A percentile compares a stretch with the other conserved stretches of the same genome.
Evolutionary conservation across 23 tunicate species (phyloP).

Genomic region (Trididemnum clinides): DNA sequence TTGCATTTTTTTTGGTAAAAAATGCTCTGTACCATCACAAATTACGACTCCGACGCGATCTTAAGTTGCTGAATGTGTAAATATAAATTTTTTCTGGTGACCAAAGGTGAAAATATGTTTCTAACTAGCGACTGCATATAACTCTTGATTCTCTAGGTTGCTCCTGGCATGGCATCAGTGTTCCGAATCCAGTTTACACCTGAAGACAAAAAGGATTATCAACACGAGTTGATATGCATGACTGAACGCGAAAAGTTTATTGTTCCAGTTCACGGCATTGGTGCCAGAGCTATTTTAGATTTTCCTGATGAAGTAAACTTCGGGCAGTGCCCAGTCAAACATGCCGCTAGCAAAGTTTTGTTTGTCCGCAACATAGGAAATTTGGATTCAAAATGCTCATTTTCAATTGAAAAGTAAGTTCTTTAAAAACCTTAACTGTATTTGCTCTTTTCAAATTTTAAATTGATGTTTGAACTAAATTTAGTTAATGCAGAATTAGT

Average conservation of each 20-base stretch:
- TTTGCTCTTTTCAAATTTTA: too few relatives aligned
- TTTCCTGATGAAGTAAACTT: conserved; percentile 91
- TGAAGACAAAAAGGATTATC: conserved; percentile 93
- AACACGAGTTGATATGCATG: conserved; percentile 93
- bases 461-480: too few relatives aligned
- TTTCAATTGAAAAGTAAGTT: conserved; percentile 61
- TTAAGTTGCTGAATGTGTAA: too few relatives aligned
- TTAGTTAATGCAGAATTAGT: too few relatives aligned
- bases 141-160: too few relatives aligned
- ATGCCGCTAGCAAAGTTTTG: conserved; percentile 64
- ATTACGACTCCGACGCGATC: too few relatives aligned
- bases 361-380: conserved; percentile 97
- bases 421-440: too few relatives aligned
- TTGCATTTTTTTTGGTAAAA: too few relatives aligned
- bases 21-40: too few relatives aligned
- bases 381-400: conserved; percentile 69
- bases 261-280: conserved; percentile 85
- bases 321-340: conserved; percentile 89
- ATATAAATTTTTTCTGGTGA: too few relatives aligned
- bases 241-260: conserved; percentile 93
- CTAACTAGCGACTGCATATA: too few relatives aligned
- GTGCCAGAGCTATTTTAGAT: conserved; percentile 91
- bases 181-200: conserved; percentile 89
- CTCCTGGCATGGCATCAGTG: conserved; percentile 97
- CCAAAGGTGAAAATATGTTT: too few relatives aligned